Base-by-base conservation (phyloP, 2,888 invertebrate genomes). In the Eutolmus rufibarbis region DNA sequence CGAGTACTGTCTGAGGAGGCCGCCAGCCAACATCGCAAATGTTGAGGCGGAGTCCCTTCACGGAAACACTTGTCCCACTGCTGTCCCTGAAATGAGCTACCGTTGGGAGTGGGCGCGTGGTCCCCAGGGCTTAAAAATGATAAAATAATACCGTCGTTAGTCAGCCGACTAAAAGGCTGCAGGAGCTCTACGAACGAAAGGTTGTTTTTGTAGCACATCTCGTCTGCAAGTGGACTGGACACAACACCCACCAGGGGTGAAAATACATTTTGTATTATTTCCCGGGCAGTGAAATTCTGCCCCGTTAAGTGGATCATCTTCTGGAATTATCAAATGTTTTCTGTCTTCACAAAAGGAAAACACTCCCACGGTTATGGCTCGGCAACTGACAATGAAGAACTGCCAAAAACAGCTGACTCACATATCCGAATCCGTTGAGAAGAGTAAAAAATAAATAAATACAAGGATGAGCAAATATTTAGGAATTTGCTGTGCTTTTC, bases 181-280 rank as follows among this genome's bases (percentile, higher is more conserved):
- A 98, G 93, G 89, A 99, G 93, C 93, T 98, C 98, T 86, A 96
- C 95, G 91, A 98, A 97, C 51, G 96, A 95, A 88, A 99, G 94
- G 93, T 98, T 97, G 93, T 98, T 98, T 91, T 97, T 98, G 90
- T 96, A 95, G 91, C 98, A 97, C 87, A 96, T 94, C 90, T 95
- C 94, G 90, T 98, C 97, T 14, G 97, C 98, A 92, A 95, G 95
- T 74, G 95, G 94, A 91, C 97, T 97, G 91, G 96, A 96, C 89
- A 98, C 93, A 34, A 97, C 96, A 81, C 97, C 98, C 89, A 98
- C 94, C 92, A 97, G 95, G 0, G 98, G 98, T 77, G 97, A 97
- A 93, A 98, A 98, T 74, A 97, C 96, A 92, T 96, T 96, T 93
- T 96, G 96, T 89, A 98, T 96, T 92, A 98, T 97, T 93, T 98